Conservation (phyloP, 2,888 invertebrate genomes). For the Punctoribates punctum region DNA sequence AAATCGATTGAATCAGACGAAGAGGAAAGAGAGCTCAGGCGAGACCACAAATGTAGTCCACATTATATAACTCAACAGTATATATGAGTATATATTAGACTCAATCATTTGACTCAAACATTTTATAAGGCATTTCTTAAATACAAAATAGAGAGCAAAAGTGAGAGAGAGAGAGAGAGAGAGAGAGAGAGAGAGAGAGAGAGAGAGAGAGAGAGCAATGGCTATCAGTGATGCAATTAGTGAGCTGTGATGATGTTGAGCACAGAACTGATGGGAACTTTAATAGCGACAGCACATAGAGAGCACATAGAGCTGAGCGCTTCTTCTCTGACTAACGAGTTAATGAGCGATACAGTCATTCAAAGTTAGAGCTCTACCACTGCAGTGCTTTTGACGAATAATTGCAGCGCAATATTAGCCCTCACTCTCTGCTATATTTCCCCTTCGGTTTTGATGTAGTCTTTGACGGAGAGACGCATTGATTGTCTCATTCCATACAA, state of each 20-base stretch:
- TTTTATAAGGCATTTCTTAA: slow-evolving; percentile 12
- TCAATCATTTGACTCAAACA: slow-evolving; percentile 7
- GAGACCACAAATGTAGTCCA: background rate
- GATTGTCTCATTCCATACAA: too few species aligned
- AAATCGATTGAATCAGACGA: slow-evolving; percentile 19
- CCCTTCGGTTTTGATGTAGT: background rate
- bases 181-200: background rate
- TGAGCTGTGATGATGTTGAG: background rate
- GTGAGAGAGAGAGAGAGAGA: background rate
- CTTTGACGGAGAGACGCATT: too few species aligned
- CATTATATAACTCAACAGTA: background rate
- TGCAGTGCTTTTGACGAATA: slow-evolving; percentile 3
- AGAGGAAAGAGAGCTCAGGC: background rate
- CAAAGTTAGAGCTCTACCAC: background rate
- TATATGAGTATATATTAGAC: background rate
- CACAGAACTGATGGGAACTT: background rate
- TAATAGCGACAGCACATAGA: background rate
- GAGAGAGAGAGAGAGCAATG: background rate
- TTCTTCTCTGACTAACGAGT: background rate
- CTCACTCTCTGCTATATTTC: too few species aligned
- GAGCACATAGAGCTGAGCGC: background rate
- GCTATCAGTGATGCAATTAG: slow-evolving; percentile 17
- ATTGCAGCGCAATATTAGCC: background rate
- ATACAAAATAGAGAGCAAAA: slow-evolving; percentile 1
- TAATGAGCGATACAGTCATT: slow-evolving; percentile 17